Evolutionary conservation across 2,888 invertebrate genomes (phyloP).

Genomic region (Notodonta dromedarius): DNA sequence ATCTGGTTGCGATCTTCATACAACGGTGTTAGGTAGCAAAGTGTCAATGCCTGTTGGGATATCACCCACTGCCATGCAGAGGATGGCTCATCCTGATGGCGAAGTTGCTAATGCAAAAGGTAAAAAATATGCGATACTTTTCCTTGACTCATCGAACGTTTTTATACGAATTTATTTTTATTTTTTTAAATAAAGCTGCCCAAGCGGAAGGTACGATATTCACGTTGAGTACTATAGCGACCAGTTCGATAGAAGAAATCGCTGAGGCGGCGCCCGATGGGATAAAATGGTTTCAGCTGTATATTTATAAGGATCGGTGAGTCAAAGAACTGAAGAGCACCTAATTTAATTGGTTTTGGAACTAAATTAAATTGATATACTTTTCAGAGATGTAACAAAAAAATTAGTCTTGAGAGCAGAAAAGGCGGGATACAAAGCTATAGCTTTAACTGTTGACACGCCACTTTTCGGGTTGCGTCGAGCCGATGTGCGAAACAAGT

Average conservation of each 20-base stretch:
- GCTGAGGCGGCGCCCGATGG: conserved; percentile 89
- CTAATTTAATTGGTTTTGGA: neutral
- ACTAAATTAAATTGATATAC: neutral
- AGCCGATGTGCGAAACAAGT: conserved; percentile 93
- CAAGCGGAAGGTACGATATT: conserved; percentile 89
- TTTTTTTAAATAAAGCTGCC: conserved; percentile 86
- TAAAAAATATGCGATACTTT: conserved; percentile 50
- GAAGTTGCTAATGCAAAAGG: conserved; percentile 93
- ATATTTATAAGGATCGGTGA: conserved; percentile 93
- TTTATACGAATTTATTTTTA: neutral
- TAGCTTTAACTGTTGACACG: conserved; percentile 95
- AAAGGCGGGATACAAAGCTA: conserved; percentile 92
- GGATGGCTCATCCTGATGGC: conserved; percentile 95
- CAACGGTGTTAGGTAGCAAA: conserved; percentile 86
- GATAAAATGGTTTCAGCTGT: conserved; percentile 96
- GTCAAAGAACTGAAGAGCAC: conserved; percentile 9
- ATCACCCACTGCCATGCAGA: conserved; percentile 96
- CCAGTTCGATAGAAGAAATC: conserved; percentile 94
- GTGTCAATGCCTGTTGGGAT: conserved; percentile 91
- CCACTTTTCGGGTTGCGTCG: conserved; percentile 93
- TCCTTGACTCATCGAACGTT: neutral
- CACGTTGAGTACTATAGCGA: conserved; percentile 93
- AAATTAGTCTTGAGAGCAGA: conserved; percentile 91
- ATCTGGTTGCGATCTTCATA: conserved; percentile 84
- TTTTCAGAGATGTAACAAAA: conserved; percentile 86